Conservation (phyloP, 2,888 invertebrate species). For the Lochmaea capreae region DNA sequence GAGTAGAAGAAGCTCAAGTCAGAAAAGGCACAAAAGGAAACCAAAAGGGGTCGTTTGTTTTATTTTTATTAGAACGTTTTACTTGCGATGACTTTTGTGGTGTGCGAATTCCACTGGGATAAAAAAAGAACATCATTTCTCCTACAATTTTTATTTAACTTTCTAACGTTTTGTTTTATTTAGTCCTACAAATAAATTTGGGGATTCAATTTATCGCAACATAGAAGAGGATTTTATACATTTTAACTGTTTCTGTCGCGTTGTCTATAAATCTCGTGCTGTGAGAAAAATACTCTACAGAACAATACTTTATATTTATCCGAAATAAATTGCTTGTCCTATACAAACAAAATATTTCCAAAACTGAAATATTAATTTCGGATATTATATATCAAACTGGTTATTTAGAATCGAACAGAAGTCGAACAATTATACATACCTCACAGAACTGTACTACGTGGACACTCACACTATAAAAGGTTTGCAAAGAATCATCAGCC, state of each 20-base stretch:
- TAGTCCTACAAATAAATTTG: constrained; percentile 17
- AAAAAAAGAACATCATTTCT: constrained; percentile 22
- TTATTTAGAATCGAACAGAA: too few relatives aligned
- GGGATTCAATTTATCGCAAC: not conserved
- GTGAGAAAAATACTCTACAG: too few relatives aligned
- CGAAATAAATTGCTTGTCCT: too few relatives aligned
- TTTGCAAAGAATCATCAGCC: too few relatives aligned
- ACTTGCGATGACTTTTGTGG: constrained; percentile 27
- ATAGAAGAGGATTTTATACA: not conserved
- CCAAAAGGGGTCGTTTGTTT: constrained; percentile 17
- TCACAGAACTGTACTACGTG: too few relatives aligned
- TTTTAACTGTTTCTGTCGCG: not conserved
- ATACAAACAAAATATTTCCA: too few relatives aligned
- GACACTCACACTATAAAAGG: too few relatives aligned
- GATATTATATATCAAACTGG: too few relatives aligned
- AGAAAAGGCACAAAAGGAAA: constrained; percentile 3
- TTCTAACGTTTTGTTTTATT: constrained; percentile 13
- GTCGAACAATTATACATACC: too few relatives aligned
- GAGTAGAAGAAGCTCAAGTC: not conserved
- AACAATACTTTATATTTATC: too few relatives aligned
- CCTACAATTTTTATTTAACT: constrained; percentile 26
- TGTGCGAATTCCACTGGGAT: constrained; percentile 17
- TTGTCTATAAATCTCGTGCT: too few relatives aligned
- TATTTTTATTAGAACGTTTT: constrained; percentile 26
- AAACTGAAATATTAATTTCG: too few relatives aligned